phyloP scores from a whole-genome alignment of 2,888 invertebrate genomes.

The Osedax fenrisi region DNA sequence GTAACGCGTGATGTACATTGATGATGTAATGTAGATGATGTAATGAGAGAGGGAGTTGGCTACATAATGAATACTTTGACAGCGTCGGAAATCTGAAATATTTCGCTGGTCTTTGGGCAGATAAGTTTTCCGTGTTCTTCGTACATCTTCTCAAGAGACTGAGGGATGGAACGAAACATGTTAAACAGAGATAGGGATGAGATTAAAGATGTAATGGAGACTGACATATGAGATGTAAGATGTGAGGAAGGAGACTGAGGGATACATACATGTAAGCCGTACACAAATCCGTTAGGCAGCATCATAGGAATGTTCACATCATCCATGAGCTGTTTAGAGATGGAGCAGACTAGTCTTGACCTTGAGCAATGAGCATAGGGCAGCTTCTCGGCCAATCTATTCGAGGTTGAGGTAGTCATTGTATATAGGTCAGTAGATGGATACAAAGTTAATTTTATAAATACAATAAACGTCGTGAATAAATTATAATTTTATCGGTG shows the following conservation, averaged over 20 bases:
- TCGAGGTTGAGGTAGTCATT: too few species aligned
- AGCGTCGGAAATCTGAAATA: conserved; percentile 75
- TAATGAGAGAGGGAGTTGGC: too few species aligned
- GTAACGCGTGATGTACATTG: too few species aligned
- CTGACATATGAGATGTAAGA: not conserved
- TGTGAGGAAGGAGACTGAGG: too few species aligned
- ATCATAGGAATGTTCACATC: conserved; percentile 96
- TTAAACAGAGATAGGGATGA: not conserved
- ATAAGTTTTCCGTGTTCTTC: conserved; percentile 75
- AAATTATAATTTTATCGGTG: too few species aligned
- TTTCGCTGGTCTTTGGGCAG: conserved; percentile 85
- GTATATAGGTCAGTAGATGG: too few species aligned
- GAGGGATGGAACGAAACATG: conserved; percentile 12
- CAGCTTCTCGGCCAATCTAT: conserved; percentile 69
- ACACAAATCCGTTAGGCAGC: conserved; percentile 94
- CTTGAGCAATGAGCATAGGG: conserved; percentile 88
- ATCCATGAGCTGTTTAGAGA: conserved; percentile 79
- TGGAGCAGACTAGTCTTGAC: conserved; percentile 78
- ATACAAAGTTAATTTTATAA: too few species aligned
- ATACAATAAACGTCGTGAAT: too few species aligned
- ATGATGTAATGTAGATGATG: too few species aligned
- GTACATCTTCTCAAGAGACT: conserved; percentile 83
- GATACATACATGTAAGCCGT: conserved; percentile 53
- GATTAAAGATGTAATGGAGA: not conserved
- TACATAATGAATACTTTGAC: conserved; percentile 95